phyloP scores from a whole-genome alignment of 2,888 invertebrate species.

The Coelopa pilipes region DNA sequence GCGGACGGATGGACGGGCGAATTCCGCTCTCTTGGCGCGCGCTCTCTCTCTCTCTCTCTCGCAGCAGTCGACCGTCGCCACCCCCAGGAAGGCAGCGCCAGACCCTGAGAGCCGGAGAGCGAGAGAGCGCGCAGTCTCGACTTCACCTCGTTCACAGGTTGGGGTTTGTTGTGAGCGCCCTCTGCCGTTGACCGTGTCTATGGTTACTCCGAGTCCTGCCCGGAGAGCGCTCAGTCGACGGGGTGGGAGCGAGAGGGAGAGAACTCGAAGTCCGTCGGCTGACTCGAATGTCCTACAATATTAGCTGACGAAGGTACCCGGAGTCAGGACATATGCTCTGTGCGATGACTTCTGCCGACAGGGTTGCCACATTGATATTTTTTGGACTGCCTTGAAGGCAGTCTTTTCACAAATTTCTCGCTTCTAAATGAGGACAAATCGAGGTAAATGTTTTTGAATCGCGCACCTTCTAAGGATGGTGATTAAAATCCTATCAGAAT shows the following conservation, averaged over 20 bases:
- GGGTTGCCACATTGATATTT: slow-evolving; percentile 13
- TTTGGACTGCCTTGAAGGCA: too few relatives aligned
- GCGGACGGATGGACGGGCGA: not conserved
- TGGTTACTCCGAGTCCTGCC: slow-evolving; percentile 25
- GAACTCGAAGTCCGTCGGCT: slow-evolving; percentile 2
- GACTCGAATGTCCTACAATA: slow-evolving; percentile 17
- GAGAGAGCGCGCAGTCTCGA: slow-evolving; percentile 9
- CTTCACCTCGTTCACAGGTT: slow-evolving; percentile 4
- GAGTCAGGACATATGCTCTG: slow-evolving; percentile 17
- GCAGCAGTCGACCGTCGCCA: not conserved
- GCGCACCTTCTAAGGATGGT: too few relatives aligned
- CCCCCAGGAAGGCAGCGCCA: not conserved
- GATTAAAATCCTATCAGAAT: too few relatives aligned
- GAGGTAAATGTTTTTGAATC: too few relatives aligned
- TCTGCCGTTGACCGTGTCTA: slow-evolving; percentile 21
- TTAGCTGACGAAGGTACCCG: not conserved
- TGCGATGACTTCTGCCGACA: slow-evolving; percentile 8
- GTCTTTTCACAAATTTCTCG: too few relatives aligned
- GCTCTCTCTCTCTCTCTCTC: slow-evolving; percentile 13
- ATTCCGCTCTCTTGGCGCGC: not conserved
- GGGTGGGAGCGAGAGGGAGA: slow-evolving; percentile 13
- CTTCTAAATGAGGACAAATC: too few relatives aligned
- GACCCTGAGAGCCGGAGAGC: not conserved
- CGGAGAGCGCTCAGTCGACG: slow-evolving; percentile 9
- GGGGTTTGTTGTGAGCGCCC: slow-evolving; percentile 24